Conservation (phyloP, 2,888 invertebrate species). For the Chrysotoxum bicinctum region DNA sequence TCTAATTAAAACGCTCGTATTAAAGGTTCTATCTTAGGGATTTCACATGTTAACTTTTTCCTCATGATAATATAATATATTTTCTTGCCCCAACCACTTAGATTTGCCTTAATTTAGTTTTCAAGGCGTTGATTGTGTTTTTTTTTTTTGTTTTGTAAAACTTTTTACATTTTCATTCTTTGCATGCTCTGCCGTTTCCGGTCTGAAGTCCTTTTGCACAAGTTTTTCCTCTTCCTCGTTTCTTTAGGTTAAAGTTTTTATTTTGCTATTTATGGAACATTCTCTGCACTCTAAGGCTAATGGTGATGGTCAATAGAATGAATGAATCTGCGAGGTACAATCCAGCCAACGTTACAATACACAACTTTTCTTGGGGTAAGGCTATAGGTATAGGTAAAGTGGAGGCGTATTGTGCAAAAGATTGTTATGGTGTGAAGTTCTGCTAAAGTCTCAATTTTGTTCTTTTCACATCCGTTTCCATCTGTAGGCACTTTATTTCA, state of each 20-base stretch:
- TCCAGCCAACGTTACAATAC: neutral
- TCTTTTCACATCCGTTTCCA: constrained; percentile 1
- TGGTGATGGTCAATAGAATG: constrained; percentile 28
- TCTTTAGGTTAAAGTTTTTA: neutral
- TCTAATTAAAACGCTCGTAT: constrained; percentile 30
- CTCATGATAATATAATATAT: neutral
- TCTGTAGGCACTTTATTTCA: constrained; percentile 24
- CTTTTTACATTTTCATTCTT: constrained; percentile 25
- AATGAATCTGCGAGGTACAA: constrained; percentile 17
- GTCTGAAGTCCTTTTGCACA: constrained; percentile 9
- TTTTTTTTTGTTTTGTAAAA: neutral
- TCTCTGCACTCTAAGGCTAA: constrained; percentile 34
- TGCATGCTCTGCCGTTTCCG: constrained; percentile 26
- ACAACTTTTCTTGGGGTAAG: neutral
- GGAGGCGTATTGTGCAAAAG: neutral
- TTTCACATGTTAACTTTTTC: constrained; percentile 25
- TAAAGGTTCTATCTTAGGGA: neutral
- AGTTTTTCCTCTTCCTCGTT: constrained; percentile 20
- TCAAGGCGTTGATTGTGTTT: constrained; percentile 23
- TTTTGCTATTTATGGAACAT: constrained; percentile 23
- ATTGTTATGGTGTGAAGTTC: constrained; percentile 1
- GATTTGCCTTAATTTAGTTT: constrained; percentile 6
- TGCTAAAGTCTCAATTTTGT: constrained; percentile 13
- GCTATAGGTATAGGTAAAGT: neutral
- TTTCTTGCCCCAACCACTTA: neutral